Evolutionary conservation across 2,888 invertebrate genomes (phyloP).

Genomic region (Spialia ferax): DNA sequence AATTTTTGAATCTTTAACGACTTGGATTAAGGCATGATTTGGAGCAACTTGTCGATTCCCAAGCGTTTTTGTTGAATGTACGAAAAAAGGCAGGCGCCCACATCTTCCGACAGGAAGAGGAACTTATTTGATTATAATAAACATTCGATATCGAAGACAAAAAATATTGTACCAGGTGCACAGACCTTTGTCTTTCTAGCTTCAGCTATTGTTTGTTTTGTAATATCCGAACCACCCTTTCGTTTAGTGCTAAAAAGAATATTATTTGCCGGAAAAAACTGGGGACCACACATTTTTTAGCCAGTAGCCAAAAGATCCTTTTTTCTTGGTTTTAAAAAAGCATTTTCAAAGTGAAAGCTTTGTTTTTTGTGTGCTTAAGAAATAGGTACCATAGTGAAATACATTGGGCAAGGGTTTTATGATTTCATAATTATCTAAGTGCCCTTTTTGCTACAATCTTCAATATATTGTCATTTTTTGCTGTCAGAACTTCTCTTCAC

Average conservation of each 20-base stretch:
- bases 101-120: slow-evolving; percentile 83
- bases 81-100: slow-evolving; percentile 73
- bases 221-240: slow-evolving; percentile 72
- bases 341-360: slow-evolving; percentile 72
- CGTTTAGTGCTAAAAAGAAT: slow-evolving; percentile 52
- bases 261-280: slow-evolving; percentile 51
- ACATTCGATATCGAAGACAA: slow-evolving; percentile 69
- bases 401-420: slow-evolving; percentile 27
- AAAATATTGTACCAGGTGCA: slow-evolving; percentile 79
- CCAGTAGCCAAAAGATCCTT: slow-evolving; percentile 60
- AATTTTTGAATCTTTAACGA: slow-evolving; percentile 36
- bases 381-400: too few species aligned
- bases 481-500: too few species aligned
- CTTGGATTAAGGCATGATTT: slow-evolving; percentile 39
- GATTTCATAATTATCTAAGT: background rate
- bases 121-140: slow-evolving; percentile 85
- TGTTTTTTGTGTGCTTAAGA: slow-evolving; percentile 17
- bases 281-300: slow-evolving; percentile 53
- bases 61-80: slow-evolving; percentile 55
- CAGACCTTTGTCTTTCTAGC: slow-evolving; percentile 66
- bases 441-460: background rate
- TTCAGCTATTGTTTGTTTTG: slow-evolving; percentile 71
- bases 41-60: slow-evolving; percentile 40
- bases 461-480: background rate
- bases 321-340: slow-evolving; percentile 56